Evolutionary conservation across 2,888 invertebrate species (phyloP), one percentile per base, ranked within the genome.

Genomic region (Chalcosyrphus nemorum): DNA sequence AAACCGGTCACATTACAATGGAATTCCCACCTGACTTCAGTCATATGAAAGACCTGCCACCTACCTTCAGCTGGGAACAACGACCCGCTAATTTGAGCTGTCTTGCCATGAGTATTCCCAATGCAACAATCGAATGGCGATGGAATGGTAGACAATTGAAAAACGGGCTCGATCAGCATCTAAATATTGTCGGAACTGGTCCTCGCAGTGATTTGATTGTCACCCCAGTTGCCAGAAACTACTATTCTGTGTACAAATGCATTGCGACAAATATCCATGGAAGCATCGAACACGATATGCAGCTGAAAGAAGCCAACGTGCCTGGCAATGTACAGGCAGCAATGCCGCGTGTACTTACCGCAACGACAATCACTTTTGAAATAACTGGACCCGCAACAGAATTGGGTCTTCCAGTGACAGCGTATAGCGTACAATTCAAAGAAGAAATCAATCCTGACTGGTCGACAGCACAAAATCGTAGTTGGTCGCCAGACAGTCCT

Each of bases 111-210:
- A 94, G 95, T 89, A 93, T 98, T 88, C 98, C 98, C 2, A 98
- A 98, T 90, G 98, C 98, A 0, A 97, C 97, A 5, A 97, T 98
- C 87, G 94, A 94, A 89, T 98, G 97, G 97, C 94, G 93, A 90
- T 94, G 92, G 91, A 93, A 93, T 78, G 93, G 94, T 35, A 89
- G 91, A 52, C 93, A 93, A 78, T 89, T 94, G 24, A 91, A 92
- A 78, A 93, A 94, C 86, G 76, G 88, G 13, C 89, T 88, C 35
- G 93, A 93, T 52, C 92, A 93, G 0, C 87, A 89, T 63, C 92
- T 95, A 2, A 91, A 91, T 86, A 94, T 95, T 86, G 93, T 93
- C 57, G 95, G 95, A 6, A 93, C 93, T 9, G 95, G 96, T 3
- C 95, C 96, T 1, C 92, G 93, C 24, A 97, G 96, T 68, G 94